Percentiles rank a stretch among this genome's conserved stretches.
Evolutionary conservation across 2,113 vertebrate species (phyloP).

Genomic region (Pseudorhombus dupliciocellatus): DNA sequence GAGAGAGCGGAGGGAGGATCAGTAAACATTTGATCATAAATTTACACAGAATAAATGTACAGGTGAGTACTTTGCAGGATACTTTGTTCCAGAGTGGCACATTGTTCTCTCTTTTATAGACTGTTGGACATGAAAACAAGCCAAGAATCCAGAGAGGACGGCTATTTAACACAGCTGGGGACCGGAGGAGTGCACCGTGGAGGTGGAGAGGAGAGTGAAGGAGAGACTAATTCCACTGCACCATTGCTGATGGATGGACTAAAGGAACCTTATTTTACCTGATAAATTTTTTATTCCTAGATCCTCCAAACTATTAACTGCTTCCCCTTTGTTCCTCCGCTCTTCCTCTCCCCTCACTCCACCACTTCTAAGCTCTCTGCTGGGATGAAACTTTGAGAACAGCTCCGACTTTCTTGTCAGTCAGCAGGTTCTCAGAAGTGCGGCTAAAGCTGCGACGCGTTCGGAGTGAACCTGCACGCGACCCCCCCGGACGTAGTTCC

Average conservation of each 20-base stretch:
- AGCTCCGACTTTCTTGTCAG: conserved; percentile 47
- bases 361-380: conserved; percentile 56
- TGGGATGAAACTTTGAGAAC: conserved; percentile 52
- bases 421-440: conserved; percentile 46
- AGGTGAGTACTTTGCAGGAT: background rate
- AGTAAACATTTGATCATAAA: conserved; percentile 9
- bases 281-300: conserved; percentile 70
- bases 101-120: background rate
- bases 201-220: conserved; percentile 42
- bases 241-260: conserved; percentile 66
- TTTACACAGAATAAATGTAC: conserved; percentile 4
- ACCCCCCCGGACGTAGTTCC: no score
- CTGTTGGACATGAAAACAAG: background rate
- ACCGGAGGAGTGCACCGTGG: conserved; percentile 12
- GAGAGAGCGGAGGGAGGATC: background rate
- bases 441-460: conserved; percentile 12
- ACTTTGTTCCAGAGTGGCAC: background rate
- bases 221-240: conserved; percentile 65
- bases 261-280: conserved; percentile 70
- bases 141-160: conserved; percentile 8
- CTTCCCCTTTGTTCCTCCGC: conserved; percentile 59
- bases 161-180: conserved; percentile 17
- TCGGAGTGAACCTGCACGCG: background rate
- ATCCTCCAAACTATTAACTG: conserved; percentile 71
- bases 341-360: conserved; percentile 49